Percentiles rank a stretch among this genome's conserved stretches.
phyloP scores from a whole-genome alignment of 2,113 vertebrate species.

The Chionomys nivalis region DNA sequence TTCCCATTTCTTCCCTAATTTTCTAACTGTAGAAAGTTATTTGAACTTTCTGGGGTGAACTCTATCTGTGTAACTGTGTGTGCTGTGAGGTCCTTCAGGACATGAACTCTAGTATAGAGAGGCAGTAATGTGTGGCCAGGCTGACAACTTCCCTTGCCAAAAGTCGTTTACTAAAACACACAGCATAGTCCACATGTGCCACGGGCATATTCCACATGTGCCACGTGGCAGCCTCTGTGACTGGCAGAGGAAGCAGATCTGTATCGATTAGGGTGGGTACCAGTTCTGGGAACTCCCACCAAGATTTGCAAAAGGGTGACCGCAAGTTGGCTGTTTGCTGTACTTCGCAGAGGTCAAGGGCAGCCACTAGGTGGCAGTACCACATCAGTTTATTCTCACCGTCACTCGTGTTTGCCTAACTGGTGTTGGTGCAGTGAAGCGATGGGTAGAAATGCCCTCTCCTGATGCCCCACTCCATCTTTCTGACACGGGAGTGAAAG shows the following conservation, averaged over 20 bases:
- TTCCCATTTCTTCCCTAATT: not conserved
- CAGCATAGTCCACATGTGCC: no score
- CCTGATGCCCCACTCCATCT: not conserved
- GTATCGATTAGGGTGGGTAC: rapidly evolving
- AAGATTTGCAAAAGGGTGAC: not conserved
- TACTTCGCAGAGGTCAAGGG: not conserved
- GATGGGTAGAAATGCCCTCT: not conserved
- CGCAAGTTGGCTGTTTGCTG: not conserved
- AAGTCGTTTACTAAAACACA: not conserved
- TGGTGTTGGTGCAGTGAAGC: not conserved
- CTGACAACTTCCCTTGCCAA: not conserved
- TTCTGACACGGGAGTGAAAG: not conserved
- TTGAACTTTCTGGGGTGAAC: not conserved
- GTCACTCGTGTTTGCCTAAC: not conserved
- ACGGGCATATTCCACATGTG: no score
- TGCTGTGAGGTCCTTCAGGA: not conserved
- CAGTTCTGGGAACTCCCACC: not conserved
- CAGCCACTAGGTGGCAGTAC: constrained; percentile 79
- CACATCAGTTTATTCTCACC: constrained; percentile 44
- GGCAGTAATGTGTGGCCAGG: not conserved
- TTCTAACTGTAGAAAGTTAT: not conserved
- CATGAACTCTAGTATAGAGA: not conserved
- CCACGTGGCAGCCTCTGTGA: not conserved
- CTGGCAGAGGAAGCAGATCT: no score
- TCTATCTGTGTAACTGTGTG: not conserved